Base-by-base conservation (phyloP, 2,888 invertebrate genomes). In the Adineta ricciae region DNA sequence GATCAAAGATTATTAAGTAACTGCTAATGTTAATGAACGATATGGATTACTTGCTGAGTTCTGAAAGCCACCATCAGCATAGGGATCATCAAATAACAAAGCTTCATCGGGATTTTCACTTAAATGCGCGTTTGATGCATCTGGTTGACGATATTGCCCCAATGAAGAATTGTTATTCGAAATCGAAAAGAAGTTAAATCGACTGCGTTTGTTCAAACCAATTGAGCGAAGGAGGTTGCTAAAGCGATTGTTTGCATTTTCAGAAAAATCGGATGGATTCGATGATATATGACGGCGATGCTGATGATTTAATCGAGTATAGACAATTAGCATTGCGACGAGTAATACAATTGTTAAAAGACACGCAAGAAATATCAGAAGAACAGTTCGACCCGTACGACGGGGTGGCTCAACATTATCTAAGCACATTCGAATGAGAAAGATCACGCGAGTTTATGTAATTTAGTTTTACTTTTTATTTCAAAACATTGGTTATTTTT, bases 41-140 rank as follows among this genome's bases (percentile, higher is more conserved):
- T 64, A 64, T 64, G 64, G 64, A 36, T 64, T 64, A 7, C 14
- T 14, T n/a, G 64, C 3, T 36, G 64, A 32, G 32, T 64, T 64
- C 4, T 14, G 16, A 32, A 64, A 27, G 16, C 64, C 64, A 9
- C 64, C 64, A 64, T 64, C 64, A 2, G 32, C 32, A 64, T 64
- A 64, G 27, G 64, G 64, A 64, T 64, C 64, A 64, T 64, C 64
- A 19, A 64, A 64, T 64, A 64, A 32, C 32, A 64, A 64, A 32
- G 64, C 64, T 64, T 64, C 64, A 64, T 64, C 64, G 32, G 32
- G 64, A 64, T 64, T 64, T 64, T 64, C 64, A 64, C 19, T 64
- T 64, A 64, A 64, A 64, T 64, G 32, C 2, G 64, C 14, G 19
- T 19, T 27, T 64, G 64, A 64, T 19, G 64, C 19, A 5, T 32